These are phyloP conservation scores for Agapetus fuscipes DNA, from an alignment of 2,888 invertebrate genomes.

Conservation along the genomic window DNA sequence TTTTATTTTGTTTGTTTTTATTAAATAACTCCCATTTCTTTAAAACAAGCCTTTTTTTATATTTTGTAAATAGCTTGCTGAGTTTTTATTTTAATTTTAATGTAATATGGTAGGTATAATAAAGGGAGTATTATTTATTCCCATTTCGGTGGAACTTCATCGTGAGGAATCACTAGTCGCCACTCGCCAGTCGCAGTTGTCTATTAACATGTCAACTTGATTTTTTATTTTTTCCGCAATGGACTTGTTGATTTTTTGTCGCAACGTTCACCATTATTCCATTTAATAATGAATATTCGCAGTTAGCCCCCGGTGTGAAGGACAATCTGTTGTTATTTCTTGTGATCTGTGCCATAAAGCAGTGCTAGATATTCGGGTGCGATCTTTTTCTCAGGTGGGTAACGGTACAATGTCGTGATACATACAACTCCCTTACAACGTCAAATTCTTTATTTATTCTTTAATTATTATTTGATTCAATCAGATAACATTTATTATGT, in stretches of 20 bases:
- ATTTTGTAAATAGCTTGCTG: no score
- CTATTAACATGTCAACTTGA: slow-evolving; percentile 8
- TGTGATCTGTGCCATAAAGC: slow-evolving; percentile 9
- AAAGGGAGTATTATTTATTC: no score
- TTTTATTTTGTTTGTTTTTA: no score
- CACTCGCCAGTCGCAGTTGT: not conserved
- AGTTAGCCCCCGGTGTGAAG: slow-evolving; percentile 8
- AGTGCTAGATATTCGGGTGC: slow-evolving; percentile 14
- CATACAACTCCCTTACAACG: slow-evolving; percentile 13
- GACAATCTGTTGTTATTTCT: slow-evolving; percentile 4
- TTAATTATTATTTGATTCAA: not conserved
- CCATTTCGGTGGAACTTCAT: no score
- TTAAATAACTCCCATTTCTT: no score
- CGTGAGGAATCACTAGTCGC: not conserved
- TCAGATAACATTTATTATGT: no score
- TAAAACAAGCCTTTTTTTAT: no score
- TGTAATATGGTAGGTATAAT: no score
- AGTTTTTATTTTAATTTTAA: no score
- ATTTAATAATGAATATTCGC: slow-evolving; percentile 4
- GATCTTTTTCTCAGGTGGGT: slow-evolving; percentile 14
- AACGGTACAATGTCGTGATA: slow-evolving; percentile 16
- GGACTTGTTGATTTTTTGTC: slow-evolving; percentile 15
- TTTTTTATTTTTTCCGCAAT: slow-evolving; percentile 10
- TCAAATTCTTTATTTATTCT: slow-evolving; percentile 11
- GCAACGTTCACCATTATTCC: not conserved